These are phyloP conservation scores for Drosophila tani DNA, from an alignment of 1,140 invertebrate genomes.

Conservation along the genomic window DNA sequence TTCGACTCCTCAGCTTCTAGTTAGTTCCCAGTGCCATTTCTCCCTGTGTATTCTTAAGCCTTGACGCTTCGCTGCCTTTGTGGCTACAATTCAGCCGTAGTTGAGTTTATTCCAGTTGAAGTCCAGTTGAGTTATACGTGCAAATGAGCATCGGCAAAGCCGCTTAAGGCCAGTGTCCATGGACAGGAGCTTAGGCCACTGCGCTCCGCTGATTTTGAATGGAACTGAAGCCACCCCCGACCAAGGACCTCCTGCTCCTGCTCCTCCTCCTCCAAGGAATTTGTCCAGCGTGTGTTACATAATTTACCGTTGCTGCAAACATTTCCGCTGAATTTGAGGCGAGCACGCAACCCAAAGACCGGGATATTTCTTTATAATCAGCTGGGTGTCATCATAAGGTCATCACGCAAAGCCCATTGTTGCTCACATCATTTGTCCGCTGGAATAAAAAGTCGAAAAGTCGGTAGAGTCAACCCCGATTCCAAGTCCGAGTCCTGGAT, in stretches of 20 bases:
- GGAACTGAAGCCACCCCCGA: slow-evolving; percentile 17
- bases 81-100: slow-evolving; percentile 9
- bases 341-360: slow-evolving; percentile 51
- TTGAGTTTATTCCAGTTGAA: slow-evolving; percentile 34
- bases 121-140: slow-evolving; percentile 57
- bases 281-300: slow-evolving; percentile 69
- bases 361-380: slow-evolving; percentile 79
- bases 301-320: slow-evolving; percentile 80
- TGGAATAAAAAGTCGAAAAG: slow-evolving; percentile 42
- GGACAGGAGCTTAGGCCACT: slow-evolving; percentile 68
- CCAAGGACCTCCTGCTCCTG: background rate
- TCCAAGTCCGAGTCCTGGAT: slow-evolving; percentile 5
- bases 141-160: slow-evolving; percentile 77
- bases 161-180: slow-evolving; percentile 66
- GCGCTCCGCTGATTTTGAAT: slow-evolving; percentile 79
- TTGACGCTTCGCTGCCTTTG: slow-evolving; percentile 68
- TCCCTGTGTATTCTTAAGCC: slow-evolving; percentile 53
- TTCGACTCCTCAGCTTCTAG: too few relatives aligned
- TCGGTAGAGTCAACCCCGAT: slow-evolving; percentile 53
- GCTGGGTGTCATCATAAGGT: slow-evolving; percentile 84
- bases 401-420: slow-evolving; percentile 68
- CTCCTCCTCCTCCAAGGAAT: background rate
- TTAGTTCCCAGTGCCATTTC: background rate
- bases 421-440: slow-evolving; percentile 49
- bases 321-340: slow-evolving; percentile 80